Evolutionary conservation across 2,797 vertebrate species (phyloP).

Genomic region (Pachyuromys duprasi): DNA sequence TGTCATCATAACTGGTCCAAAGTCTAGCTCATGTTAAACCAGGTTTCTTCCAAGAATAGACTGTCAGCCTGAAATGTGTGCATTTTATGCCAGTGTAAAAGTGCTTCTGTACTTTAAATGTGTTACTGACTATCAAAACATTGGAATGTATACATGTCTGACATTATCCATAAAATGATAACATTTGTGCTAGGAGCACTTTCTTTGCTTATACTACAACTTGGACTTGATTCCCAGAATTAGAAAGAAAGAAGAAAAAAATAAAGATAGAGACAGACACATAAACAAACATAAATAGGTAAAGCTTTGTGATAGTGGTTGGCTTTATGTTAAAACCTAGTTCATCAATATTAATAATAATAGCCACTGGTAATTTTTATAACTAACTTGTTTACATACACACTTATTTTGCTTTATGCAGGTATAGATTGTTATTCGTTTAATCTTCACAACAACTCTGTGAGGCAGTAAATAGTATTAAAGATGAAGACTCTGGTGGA

Average conservation of each 20-base stretch:
- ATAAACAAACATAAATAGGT: neutral
- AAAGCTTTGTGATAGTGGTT: neutral
- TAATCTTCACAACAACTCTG: constrained; percentile 30
- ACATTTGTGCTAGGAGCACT: neutral
- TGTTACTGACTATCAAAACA: neutral
- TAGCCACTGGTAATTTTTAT: neutral
- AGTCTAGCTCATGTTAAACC: constrained; percentile 14
- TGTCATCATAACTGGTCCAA: neutral
- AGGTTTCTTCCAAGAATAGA: constrained; percentile 19
- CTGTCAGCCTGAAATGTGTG: neutral
- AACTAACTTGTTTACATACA: neutral
- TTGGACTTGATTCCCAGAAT: neutral
- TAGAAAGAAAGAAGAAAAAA: neutral
- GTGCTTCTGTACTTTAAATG: neutral
- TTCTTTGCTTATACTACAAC: neutral
- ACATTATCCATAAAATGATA: constrained; percentile 4
- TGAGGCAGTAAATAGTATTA: constrained; percentile 34
- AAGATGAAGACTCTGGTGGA: constrained; percentile 33
- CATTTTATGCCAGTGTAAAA: neutral
- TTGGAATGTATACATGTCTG: neutral
- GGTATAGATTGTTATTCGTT: constrained; percentile 11
- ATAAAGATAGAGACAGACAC: neutral
- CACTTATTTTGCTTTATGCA: neutral
- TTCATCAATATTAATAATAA: constrained; percentile 48
- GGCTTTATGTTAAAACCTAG: constrained; percentile 42